Percentiles rank a stretch among this genome's conserved stretches.
Evolutionary conservation across 2,888 invertebrate species (phyloP).

Genomic region (Arge pagana): DNA sequence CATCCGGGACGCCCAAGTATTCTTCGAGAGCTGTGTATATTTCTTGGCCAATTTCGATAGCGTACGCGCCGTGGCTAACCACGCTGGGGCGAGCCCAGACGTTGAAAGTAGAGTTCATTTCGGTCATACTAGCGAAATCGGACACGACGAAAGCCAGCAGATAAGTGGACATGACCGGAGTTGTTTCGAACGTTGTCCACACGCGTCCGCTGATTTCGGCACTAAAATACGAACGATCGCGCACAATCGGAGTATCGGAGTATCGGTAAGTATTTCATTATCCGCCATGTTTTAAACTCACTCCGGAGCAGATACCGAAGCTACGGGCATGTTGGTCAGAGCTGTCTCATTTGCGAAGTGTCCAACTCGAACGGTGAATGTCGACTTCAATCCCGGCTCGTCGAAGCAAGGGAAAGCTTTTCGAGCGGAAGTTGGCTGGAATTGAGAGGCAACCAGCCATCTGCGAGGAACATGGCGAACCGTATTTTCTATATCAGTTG

Average conservation of each 20-base stretch:
- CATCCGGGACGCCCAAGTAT: conserved; percentile 22
- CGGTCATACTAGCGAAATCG: conserved; percentile 16
- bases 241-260: background rate
- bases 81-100: background rate
- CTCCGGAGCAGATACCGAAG: background rate
- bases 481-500: no score
- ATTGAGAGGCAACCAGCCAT: conserved; percentile 79
- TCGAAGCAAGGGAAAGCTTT: conserved; percentile 87
- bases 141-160: conserved; percentile 45
- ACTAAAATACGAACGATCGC: background rate
- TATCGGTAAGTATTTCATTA: background rate
- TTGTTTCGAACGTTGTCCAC: conserved; percentile 32
- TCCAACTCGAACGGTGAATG: conserved; percentile 72
- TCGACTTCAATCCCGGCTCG: conserved; percentile 80
- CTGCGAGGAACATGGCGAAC: conserved; percentile 60
- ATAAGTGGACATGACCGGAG: conserved; percentile 47
- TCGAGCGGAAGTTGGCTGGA: conserved; percentile 78
- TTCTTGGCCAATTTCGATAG: background rate
- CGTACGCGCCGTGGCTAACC: background rate
- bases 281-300: background rate
- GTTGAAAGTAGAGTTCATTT: background rate
- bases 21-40: background rate
- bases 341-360: conserved; percentile 58
- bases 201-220: conserved; percentile 7
- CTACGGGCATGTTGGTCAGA: conserved; percentile 3